phyloP scores from a whole-genome alignment of 2,113 vertebrate genomes.

The Peucedramus taeniatus region DNA sequence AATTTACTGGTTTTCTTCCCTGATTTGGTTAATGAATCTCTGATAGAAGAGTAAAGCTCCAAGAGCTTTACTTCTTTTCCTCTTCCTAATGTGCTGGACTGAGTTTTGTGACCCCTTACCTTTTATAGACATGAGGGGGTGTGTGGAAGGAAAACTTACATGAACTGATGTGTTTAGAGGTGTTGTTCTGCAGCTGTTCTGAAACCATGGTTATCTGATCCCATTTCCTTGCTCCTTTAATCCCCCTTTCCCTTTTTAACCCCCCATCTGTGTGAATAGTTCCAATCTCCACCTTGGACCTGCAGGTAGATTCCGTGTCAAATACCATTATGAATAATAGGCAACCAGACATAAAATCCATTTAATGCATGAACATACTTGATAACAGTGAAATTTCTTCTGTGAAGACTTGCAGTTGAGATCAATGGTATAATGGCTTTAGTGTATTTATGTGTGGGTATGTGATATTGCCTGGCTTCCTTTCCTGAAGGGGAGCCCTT shows the following conservation, averaged over 20 bases:
- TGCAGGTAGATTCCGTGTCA: neutral
- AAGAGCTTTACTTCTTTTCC: neutral
- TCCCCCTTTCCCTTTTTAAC: neutral
- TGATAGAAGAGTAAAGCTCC: neutral
- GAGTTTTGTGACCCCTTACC: neutral
- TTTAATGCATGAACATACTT: neutral
- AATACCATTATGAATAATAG: neutral
- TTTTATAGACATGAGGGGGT: neutral
- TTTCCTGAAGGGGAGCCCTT: neutral
- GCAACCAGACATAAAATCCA: neutral
- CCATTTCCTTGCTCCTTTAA: neutral
- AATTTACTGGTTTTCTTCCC: neutral
- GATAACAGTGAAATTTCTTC: neutral
- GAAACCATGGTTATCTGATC: neutral
- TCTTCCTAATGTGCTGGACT: neutral
- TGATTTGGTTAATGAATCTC: neutral
- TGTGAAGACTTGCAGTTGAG: neutral
- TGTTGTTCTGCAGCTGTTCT: neutral
- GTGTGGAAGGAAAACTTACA: neutral
- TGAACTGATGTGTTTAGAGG: neutral
- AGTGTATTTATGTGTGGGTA: neutral
- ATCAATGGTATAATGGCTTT: neutral
- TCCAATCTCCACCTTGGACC: neutral
- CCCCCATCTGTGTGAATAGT: neutral
- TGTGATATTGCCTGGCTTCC: neutral